phyloP scores from a whole-genome alignment of 2,113 vertebrate genomes.

The Rissa tridactyla region DNA sequence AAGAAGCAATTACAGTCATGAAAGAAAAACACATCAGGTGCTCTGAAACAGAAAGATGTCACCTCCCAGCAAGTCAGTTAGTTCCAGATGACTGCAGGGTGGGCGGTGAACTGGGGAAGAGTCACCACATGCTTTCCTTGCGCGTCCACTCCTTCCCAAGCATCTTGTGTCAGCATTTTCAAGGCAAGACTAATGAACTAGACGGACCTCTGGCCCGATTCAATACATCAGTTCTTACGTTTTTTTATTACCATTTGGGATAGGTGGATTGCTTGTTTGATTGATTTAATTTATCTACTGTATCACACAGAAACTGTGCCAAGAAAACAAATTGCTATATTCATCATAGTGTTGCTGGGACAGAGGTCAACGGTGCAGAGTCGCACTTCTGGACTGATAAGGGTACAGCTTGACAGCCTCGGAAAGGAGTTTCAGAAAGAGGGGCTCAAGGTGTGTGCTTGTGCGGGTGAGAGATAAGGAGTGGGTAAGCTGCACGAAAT shows the following conservation, averaged over 20 bases:
- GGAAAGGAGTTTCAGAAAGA: neutral
- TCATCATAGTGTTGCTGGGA: neutral
- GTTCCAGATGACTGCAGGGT: neutral
- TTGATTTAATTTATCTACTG: neutral
- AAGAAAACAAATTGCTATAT: neutral
- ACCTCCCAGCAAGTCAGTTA: neutral
- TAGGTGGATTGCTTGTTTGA: neutral
- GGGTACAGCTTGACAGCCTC: neutral
- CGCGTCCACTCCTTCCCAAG: neutral
- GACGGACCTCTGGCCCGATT: neutral
- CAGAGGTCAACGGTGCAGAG: neutral
- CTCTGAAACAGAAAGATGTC: neutral
- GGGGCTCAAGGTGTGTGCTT: neutral
- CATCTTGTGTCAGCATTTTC: neutral
- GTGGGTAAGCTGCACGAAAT: neutral
- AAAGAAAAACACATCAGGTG: neutral
- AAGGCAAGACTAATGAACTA: neutral
- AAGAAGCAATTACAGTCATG: neutral
- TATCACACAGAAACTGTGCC: neutral
- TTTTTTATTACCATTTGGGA: neutral
- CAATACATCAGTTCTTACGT: neutral
- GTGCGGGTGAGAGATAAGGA: accelerated
- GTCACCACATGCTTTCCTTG: neutral
- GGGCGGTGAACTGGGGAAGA: neutral
- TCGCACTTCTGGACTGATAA: neutral